A percentile compares a stretch with the other conserved stretches of the same genome.
Evolutionary conservation across 2,888 invertebrate species (phyloP).

Genomic region (Apamea sordens): DNA sequence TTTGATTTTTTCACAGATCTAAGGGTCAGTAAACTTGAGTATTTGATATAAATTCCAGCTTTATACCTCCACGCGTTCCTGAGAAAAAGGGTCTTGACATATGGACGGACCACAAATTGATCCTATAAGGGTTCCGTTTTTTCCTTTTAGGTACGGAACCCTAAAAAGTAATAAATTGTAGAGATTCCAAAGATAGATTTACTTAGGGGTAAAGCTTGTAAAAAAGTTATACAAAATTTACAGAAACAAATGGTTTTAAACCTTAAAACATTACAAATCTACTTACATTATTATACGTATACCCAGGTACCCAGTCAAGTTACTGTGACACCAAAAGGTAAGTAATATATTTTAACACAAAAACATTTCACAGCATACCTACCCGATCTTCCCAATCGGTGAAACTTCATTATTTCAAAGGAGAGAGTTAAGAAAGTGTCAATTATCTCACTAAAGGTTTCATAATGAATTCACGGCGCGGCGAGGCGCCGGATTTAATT

Average conservation of each 20-base stretch:
- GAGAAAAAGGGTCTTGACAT: too few relatives aligned
- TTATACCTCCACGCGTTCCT: too few relatives aligned
- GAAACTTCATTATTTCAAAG: constrained; percentile 23
- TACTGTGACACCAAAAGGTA: not conserved
- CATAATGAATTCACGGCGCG: constrained; percentile 44
- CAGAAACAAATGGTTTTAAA: not conserved
- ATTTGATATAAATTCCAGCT: too few relatives aligned
- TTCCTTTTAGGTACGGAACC: too few relatives aligned
- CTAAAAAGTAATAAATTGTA: not conserved
- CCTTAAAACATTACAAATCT: too few relatives aligned
- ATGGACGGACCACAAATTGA: too few relatives aligned
- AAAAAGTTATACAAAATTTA: too few relatives aligned
- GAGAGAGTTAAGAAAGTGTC: constrained; percentile 8
- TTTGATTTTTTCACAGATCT: too few relatives aligned
- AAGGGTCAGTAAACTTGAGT: too few relatives aligned
- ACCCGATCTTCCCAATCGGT: not conserved
- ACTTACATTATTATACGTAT: too few relatives aligned
- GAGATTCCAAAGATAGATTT: not conserved
- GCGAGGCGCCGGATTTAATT: constrained; percentile 30
- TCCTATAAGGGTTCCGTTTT: too few relatives aligned
- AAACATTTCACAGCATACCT: not conserved
- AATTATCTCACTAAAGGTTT: constrained; percentile 34
- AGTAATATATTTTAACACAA: not conserved
- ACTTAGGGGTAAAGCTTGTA: not conserved
- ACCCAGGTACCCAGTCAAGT: not conserved